Base-by-base conservation (phyloP, 2,888 invertebrate species). In the Eristalinus sepulchralis region DNA sequence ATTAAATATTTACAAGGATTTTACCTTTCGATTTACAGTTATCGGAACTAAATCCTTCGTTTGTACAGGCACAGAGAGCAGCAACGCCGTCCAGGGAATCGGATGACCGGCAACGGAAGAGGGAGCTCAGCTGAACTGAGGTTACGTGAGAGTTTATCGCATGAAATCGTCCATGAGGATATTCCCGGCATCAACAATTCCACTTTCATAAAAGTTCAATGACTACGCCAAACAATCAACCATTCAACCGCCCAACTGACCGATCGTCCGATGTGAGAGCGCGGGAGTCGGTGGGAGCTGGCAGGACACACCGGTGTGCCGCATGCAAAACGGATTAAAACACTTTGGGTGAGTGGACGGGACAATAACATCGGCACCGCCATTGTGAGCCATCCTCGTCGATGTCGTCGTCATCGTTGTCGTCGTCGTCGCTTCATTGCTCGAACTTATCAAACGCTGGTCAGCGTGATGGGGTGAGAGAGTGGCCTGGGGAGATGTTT, bases 1-100 rank as follows among this genome's bases (percentile, higher is more conserved):
- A 67, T 80, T 62, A 80, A 80, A 73, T 80, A 80, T 80, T 80
- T 72, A 80, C 63, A 55, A 80, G 67, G 60, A 53, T 76, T 67
- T 60, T 47, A 80, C 80, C 59, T 60, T 71, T 72, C 47, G 66
- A 64, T 72, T 72, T 64, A 33, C 71, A 72, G 59, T 53, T 72
- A 60, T 64, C 39, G 24, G 24, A 64, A 59, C 71, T n/a, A 66
- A 64, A 71, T 71, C 39, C 57, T 8, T 47, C 9, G 63, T 22
- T 20, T 53, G 22, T 9, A 34, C 20, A 13, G 22, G 22, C 55
- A 2, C 8, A 22, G 55, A 17, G 55, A 10, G 11, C 24, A 22
- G 24, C 6, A 17, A 47, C 17, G 17, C 8, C 47, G 17, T 17
- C 47, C 17, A 47, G 47, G 47, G 17, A 17, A 6, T 47, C 47